Percentiles rank a stretch among this genome's conserved stretches.
These are phyloP conservation scores for Orussus abietinus DNA, from an alignment of 1,140 invertebrate species.

Conservation along the genomic window DNA sequence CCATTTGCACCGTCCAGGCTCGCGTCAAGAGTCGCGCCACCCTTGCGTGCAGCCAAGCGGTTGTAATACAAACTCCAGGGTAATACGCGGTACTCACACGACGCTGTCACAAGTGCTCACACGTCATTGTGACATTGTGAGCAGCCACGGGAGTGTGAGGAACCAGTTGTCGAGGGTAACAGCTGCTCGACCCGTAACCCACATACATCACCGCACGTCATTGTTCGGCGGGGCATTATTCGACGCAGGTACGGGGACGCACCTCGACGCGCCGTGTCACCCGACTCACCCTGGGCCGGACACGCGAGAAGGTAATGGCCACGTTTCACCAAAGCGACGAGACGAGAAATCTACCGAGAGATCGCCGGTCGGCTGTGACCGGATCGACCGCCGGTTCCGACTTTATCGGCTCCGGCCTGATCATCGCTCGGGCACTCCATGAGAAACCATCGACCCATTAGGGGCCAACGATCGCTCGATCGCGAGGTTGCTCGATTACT, in stretches of 20 bases:
- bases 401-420: too few species aligned
- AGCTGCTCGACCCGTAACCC: constrained; percentile 51
- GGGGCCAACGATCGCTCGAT: too few species aligned
- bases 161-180: constrained; percentile 43
- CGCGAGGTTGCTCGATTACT: too few species aligned
- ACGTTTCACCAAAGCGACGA: constrained; percentile 30
- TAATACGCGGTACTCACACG: constrained; percentile 40
- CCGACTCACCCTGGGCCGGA: too few species aligned
- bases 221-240: constrained; percentile 45
- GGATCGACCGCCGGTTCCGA: too few species aligned
- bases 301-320: constrained; percentile 26
- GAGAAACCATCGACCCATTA: too few species aligned
- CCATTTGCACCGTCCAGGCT: constrained; percentile 24
- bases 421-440: too few species aligned
- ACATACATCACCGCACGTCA: constrained; percentile 52
- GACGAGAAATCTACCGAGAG: constrained; percentile 9
- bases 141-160: constrained; percentile 38
- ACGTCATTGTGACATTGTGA: constrained; percentile 51
- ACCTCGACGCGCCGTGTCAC: constrained; percentile 28
- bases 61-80: constrained; percentile 45
- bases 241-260: constrained; percentile 38
- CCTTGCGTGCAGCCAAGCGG: constrained; percentile 44
- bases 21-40: constrained; percentile 43
- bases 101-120: constrained; percentile 47
- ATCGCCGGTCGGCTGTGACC: not conserved